Percentiles rank a stretch among this genome's conserved stretches.
phyloP scores from a whole-genome alignment of 1,140 invertebrate genomes.

The Papilio machaon region DNA sequence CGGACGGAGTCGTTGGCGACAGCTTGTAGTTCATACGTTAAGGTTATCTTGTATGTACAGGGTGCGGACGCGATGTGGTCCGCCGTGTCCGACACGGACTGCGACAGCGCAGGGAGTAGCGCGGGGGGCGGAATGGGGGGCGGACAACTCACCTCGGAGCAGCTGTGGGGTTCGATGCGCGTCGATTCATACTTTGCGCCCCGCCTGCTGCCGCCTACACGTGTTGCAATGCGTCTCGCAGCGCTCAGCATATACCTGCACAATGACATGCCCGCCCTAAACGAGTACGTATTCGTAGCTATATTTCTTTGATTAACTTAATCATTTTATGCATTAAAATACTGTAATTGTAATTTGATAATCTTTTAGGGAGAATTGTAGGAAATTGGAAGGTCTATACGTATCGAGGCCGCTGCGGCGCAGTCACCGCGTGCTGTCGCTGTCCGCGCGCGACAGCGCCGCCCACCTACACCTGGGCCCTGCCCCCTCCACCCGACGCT shows the following conservation, averaged over 20 bases:
- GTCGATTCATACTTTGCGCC: constrained; percentile 91
- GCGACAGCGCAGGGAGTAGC: constrained; percentile 34
- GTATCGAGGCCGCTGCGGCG: constrained; percentile 62
- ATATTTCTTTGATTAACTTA: background rate
- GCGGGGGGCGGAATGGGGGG: constrained; percentile 16
- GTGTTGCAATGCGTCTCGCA: constrained; percentile 77
- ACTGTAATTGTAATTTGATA: constrained; percentile 9
- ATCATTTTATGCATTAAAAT: background rate
- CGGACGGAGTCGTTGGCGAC: no score
- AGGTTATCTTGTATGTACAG: background rate
- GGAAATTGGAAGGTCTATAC: constrained; percentile 65
- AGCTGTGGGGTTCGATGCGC: constrained; percentile 88
- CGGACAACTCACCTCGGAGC: constrained; percentile 79
- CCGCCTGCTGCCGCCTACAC: constrained; percentile 84
- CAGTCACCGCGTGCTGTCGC: constrained; percentile 57
- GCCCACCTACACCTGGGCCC: constrained; percentile 45
- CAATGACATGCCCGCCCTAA: constrained; percentile 49
- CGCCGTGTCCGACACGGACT: background rate
- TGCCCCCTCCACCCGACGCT: constrained; percentile 40
- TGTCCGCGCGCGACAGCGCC: constrained; percentile 43
- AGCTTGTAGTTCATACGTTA: no score
- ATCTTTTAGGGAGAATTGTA: constrained; percentile 43
- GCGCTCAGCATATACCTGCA: constrained; percentile 60
- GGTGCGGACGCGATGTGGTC: constrained; percentile 10
- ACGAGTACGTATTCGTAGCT: background rate